These are phyloP conservation scores for Saccostrea echinata DNA, from an alignment of 1,140 invertebrate genomes.

Conservation along the genomic window DNA sequence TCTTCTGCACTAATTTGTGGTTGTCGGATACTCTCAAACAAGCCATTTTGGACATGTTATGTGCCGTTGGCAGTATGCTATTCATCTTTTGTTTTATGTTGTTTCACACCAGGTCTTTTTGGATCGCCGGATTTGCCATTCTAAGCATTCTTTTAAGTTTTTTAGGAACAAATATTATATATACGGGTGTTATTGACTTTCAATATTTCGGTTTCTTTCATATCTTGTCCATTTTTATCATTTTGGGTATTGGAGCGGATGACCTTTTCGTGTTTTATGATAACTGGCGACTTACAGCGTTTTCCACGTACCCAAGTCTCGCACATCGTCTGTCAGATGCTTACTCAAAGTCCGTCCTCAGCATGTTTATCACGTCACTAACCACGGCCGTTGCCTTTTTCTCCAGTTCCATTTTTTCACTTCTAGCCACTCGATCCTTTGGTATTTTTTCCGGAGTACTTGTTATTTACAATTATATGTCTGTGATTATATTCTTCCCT, in stretches of 20 bases:
- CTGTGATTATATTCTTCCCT: slow-evolving; percentile 64
- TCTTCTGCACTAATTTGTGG: slow-evolving; percentile 50
- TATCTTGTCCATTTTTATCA: slow-evolving; percentile 68
- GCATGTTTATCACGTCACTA: slow-evolving; percentile 64
- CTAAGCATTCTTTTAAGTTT: slow-evolving; percentile 67
- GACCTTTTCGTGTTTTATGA: slow-evolving; percentile 72
- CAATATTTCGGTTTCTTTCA: slow-evolving; percentile 70
- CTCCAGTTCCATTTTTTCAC: slow-evolving; percentile 55
- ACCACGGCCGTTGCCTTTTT: slow-evolving; percentile 62
- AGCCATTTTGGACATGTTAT: slow-evolving; percentile 63
- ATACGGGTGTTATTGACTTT: slow-evolving; percentile 65
- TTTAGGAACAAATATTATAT: slow-evolving; percentile 66
- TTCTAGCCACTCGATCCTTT: slow-evolving; percentile 62
- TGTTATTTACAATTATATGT: slow-evolving; percentile 64
- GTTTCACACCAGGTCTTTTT: slow-evolving; percentile 66
- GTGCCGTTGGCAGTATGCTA: slow-evolving; percentile 64
- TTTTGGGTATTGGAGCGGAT: slow-evolving; percentile 70
- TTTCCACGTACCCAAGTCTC: slow-evolving; percentile 49
- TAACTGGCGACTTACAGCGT: slow-evolving; percentile 61
- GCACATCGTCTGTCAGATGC: slow-evolving; percentile 52
- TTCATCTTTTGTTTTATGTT: slow-evolving; percentile 68
- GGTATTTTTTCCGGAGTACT: slow-evolving; percentile 63
- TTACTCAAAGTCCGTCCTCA: slow-evolving; percentile 48
- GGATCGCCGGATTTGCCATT: slow-evolving; percentile 60
- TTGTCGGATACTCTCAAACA: slow-evolving; percentile 55